Percentiles rank a stretch among this genome's conserved stretches.
These are phyloP conservation scores for Heterocephalus glaber DNA, from an alignment of 2,113 vertebrate species.

Conservation along the genomic window DNA sequence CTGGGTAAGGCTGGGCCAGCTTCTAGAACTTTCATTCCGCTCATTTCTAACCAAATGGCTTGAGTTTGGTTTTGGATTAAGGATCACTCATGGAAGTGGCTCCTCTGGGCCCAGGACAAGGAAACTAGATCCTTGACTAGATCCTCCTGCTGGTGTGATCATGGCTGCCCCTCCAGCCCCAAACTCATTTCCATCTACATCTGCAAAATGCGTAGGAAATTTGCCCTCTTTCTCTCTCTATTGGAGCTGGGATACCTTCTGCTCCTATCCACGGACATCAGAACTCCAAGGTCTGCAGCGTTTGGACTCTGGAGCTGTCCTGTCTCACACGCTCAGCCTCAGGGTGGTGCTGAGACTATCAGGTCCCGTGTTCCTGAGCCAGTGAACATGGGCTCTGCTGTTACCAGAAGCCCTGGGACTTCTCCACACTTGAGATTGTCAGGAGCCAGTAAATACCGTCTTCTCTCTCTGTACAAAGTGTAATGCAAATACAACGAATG, in stretches of 20 bases:
- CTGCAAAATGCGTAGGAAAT: too few species aligned
- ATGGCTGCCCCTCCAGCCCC: not conserved
- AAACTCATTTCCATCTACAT: not conserved
- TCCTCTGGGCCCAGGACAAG: not conserved
- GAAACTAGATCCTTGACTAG: too few species aligned
- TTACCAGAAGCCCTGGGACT: not conserved
- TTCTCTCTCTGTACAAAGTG: not conserved
- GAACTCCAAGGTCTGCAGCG: too few species aligned
- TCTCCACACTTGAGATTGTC: not conserved
- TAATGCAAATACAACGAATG: not conserved
- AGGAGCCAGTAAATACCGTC: not conserved
- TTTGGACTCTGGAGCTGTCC: not conserved
- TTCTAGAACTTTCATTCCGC: not conserved
- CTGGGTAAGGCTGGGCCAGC: too few species aligned
- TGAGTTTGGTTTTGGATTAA: too few species aligned
- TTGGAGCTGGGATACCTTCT: not conserved
- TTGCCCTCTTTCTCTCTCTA: accelerated
- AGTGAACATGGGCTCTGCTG: not conserved
- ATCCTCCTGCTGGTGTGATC: not conserved
- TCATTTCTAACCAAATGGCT: not conserved
- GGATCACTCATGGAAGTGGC: not conserved
- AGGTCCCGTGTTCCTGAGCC: not conserved
- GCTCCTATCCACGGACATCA: too few species aligned
- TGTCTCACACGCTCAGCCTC: too few species aligned
- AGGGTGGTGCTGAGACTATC: not conserved